A percentile compares a stretch with the other conserved stretches of the same genome.
Evolutionary conservation across 2,888 invertebrate species (phyloP).

Genomic region (Glyphotaelius pellucidus): DNA sequence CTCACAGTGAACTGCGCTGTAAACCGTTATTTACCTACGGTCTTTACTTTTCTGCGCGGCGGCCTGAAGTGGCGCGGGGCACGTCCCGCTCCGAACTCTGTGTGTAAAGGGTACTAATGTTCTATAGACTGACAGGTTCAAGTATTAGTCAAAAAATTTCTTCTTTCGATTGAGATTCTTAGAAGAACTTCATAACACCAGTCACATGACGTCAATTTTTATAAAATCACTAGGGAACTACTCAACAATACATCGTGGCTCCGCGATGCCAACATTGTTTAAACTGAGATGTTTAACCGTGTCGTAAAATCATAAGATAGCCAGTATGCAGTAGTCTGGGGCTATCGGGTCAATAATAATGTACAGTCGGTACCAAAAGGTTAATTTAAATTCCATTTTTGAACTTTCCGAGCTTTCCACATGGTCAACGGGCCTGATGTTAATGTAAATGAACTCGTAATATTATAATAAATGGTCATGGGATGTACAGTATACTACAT

Average conservation of each 20-base stretch:
- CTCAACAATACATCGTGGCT: not conserved
- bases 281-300: not conserved
- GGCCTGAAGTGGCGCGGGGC: too few species aligned
- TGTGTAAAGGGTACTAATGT: too few species aligned
- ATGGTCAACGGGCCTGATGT: not conserved
- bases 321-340: not conserved
- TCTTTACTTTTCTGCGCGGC: too few species aligned
- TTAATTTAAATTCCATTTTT: slow-evolving; percentile 2
- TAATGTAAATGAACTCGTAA: slow-evolving; percentile 2
- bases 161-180: not conserved
- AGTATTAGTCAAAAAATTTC: not conserved
- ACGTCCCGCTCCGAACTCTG: too few species aligned
- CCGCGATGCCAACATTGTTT: not conserved
- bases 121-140: too few species aligned
- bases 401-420: not conserved
- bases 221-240: not conserved
- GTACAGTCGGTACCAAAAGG: not conserved
- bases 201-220: not conserved
- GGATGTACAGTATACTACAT: not conserved
- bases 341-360: not conserved
- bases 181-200: not conserved
- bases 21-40: too few species aligned
- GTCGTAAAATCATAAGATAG: not conserved
- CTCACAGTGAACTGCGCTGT: too few species aligned
- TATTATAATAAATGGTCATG: not conserved